phyloP scores from a whole-genome alignment of 1,140 invertebrate genomes.

The Rhopalosiphum padi region DNA sequence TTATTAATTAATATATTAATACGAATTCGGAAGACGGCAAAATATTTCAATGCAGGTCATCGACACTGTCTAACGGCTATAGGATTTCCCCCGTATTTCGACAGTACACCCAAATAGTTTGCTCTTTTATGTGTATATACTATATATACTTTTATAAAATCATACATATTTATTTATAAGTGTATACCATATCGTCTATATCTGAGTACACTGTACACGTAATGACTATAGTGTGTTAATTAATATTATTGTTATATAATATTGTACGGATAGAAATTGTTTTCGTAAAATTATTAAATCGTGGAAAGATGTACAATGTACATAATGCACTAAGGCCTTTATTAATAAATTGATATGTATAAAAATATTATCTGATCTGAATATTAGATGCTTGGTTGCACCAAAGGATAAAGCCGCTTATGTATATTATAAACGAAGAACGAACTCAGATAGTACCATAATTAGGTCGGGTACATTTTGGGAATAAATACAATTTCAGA shows the following conservation, averaged over 20 bases:
- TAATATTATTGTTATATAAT: not conserved
- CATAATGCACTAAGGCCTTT: not conserved
- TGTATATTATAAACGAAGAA: too few relatives aligned
- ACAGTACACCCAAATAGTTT: not conserved
- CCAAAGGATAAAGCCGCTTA: too few relatives aligned
- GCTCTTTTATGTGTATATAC: not conserved
- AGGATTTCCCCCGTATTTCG: not conserved
- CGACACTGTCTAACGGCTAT: not conserved
- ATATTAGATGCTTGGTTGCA: not conserved
- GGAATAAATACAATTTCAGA: not conserved
- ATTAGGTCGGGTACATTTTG: not conserved
- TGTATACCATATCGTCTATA: not conserved
- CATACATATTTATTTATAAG: not conserved
- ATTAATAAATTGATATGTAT: not conserved
- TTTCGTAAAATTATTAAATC: not conserved
- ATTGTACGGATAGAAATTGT: too few relatives aligned
- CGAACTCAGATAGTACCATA: too few relatives aligned
- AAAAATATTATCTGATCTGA: not conserved
- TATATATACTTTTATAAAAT: too few relatives aligned
- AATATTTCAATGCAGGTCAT: not conserved
- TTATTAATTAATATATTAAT: not conserved
- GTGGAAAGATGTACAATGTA: not conserved
- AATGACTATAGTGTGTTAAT: not conserved
- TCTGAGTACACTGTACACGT: not conserved
- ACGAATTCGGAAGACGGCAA: not conserved